Evolutionary conservation across 1,140 invertebrate genomes (phyloP).

Genomic region (Drosophila lini): DNA sequence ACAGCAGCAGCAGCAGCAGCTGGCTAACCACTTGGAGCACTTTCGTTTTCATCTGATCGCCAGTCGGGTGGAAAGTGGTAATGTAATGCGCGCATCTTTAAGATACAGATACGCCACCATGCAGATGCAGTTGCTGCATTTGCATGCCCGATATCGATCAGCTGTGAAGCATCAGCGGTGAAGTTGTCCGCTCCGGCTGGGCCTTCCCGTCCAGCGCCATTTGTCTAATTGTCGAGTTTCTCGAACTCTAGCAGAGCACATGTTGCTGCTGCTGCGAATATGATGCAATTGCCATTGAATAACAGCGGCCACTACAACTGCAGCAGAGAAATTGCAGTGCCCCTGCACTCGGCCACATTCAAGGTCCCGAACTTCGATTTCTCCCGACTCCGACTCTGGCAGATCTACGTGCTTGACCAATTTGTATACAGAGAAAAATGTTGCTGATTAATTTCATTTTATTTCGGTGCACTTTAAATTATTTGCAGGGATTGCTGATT

Average conservation of each 20-base stretch:
- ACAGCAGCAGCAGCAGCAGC: slow-evolving; percentile 37
- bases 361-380: slow-evolving; percentile 78
- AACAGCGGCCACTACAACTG: slow-evolving; percentile 36
- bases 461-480: slow-evolving; percentile 6
- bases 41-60: slow-evolving; percentile 80
- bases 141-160: slow-evolving; percentile 74
- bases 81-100: slow-evolving; percentile 75
- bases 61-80: slow-evolving; percentile 76
- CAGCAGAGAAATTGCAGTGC: slow-evolving; percentile 61
- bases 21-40: slow-evolving; percentile 75
- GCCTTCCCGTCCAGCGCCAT: slow-evolving; percentile 33
- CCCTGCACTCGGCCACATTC: slow-evolving; percentile 48
- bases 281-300: slow-evolving; percentile 78
- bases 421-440: slow-evolving; percentile 36
- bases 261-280: slow-evolving; percentile 39
- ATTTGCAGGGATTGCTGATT: background rate
- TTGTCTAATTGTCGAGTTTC: slow-evolving; percentile 76
- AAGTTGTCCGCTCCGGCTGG: slow-evolving; percentile 34
- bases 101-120: slow-evolving; percentile 55
- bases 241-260: slow-evolving; percentile 64
- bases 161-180: slow-evolving; percentile 52
- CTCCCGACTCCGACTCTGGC: slow-evolving; percentile 48
- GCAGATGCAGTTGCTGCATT: slow-evolving; percentile 52
- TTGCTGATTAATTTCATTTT: background rate
- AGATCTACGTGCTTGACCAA: slow-evolving; percentile 74